phyloP scores from a whole-genome alignment of 2,113 vertebrate species.

The Ammodytes marinus region DNA sequence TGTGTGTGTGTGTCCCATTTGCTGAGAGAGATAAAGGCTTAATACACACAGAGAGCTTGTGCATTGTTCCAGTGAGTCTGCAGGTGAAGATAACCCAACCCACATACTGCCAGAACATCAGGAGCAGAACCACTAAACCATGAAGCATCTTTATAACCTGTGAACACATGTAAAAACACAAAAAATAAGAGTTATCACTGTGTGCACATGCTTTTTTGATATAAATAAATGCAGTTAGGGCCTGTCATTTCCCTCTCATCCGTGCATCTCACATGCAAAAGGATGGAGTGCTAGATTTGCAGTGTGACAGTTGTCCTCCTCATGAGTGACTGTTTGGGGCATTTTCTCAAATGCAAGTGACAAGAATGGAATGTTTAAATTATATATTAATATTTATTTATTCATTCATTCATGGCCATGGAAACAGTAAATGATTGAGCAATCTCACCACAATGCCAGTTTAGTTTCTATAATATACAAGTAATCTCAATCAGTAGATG shows the following conservation, averaged over 20 bases:
- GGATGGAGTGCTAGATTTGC: not conserved
- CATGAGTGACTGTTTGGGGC: not conserved
- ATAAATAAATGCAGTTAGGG: not conserved
- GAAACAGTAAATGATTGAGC: not conserved
- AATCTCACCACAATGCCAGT: not conserved
- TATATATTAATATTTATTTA: too few species aligned
- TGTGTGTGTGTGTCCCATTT: conserved; percentile 31
- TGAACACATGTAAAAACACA: not conserved
- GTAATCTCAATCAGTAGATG: too few species aligned
- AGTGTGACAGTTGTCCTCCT: not conserved
- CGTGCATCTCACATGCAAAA: not conserved
- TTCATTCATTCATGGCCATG: not conserved
- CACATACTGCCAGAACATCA: not conserved
- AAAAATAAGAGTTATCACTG: conserved; percentile 11
- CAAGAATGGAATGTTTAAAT: not conserved
- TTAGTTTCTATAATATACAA: too few species aligned
- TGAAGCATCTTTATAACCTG: not conserved
- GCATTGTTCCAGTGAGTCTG: conserved; percentile 65
- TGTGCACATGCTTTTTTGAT: conserved; percentile 11
- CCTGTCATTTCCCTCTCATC: not conserved
- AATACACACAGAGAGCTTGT: conserved; percentile 24
- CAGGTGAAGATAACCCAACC: conserved; percentile 65
- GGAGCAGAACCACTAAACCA: not conserved
- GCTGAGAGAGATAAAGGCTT: conserved; percentile 54
- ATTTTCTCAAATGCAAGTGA: not conserved